Percentiles rank a stretch among this genome's conserved stretches.
Conservation (phyloP, 2,113 vertebrate species). For the Chloropsis cyanopogon region DNA sequence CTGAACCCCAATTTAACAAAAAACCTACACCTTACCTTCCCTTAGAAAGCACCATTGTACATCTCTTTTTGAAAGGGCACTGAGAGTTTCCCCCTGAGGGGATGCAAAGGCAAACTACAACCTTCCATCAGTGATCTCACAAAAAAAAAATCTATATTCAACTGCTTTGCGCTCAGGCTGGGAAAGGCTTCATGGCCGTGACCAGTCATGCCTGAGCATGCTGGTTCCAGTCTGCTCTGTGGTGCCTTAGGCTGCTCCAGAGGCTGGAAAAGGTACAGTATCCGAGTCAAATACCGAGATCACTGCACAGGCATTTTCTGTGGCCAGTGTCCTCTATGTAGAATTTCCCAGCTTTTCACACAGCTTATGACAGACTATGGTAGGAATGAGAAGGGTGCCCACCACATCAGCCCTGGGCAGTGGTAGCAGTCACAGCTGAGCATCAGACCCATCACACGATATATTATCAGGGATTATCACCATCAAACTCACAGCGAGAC, state of each 20-base stretch:
- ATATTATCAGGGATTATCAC: not conserved
- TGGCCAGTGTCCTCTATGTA: not conserved
- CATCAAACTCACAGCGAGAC: not conserved
- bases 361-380: accelerated
- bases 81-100: not conserved
- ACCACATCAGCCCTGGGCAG: not conserved
- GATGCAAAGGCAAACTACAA: not conserved
- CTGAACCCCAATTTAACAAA: not conserved
- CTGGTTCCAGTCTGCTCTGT: not conserved
- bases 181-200: not conserved
- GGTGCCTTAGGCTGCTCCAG: not conserved
- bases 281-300: not conserved
- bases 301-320: not conserved
- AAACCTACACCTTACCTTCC: not conserved
- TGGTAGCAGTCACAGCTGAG: not conserved
- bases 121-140: not conserved
- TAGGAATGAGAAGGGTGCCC: accelerated
- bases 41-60: not conserved
- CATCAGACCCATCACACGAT: not conserved
- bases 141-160: not conserved
- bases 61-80: not conserved
- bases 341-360: not conserved
- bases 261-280: not conserved
- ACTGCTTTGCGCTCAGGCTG: not conserved
- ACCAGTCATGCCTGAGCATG: not conserved